Base-by-base conservation (phyloP, 2,888 invertebrate species). In the Neria commutata region DNA sequence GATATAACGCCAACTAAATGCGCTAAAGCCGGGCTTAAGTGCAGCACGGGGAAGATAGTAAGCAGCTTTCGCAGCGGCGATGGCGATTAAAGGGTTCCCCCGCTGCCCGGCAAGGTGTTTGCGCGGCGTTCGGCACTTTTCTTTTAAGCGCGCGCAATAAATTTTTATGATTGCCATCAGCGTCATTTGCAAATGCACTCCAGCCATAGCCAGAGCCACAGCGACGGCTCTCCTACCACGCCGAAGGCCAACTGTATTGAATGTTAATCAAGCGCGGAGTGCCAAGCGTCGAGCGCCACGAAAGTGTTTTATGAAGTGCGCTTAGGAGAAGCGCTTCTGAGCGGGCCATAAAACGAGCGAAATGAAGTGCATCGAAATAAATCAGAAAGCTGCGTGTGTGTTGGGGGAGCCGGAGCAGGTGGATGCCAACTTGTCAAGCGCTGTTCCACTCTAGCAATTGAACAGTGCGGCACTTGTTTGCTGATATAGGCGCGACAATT, bases 1-100 rank as follows among this genome's bases (percentile, higher is more conserved):
- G 56, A 63, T 58, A 56, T 58, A 63, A 56, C 54, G 54, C 58
- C 42, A 55, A 58, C 56, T 63, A 63, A 63, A 56, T 63, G 60
- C 47, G 49, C 50, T 34, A 50, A 51, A 51, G 54, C 50, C 34
- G 50, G 16, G 45, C 46, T 46, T 54, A 46, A 54, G 33, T 34
- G 46, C 33, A 11, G 5, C 11, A 49, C 5, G 29, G 17, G 25
- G 14, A 45, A 17, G 42, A 19, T 19, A 21, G 42, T 19, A 42
- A 42, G 42, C 45, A 42, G n/a, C n/a, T n/a, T n/a, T n/a, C 42
- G 2, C 42, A 2, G n/a, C 8, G 8, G 17, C 11, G 16, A 11
- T 21, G 19, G 45, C 25, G 26, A 52, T 40, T 52, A 51, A 50
- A 50, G 50, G 50, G 33, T 50, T 34, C 50, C 8, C 29, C 24